Percentiles rank a stretch among this genome's conserved stretches.
These are phyloP conservation scores for Campylorhamphus procurvoides DNA, from an alignment of 2,113 vertebrate species.

Conservation along the genomic window DNA sequence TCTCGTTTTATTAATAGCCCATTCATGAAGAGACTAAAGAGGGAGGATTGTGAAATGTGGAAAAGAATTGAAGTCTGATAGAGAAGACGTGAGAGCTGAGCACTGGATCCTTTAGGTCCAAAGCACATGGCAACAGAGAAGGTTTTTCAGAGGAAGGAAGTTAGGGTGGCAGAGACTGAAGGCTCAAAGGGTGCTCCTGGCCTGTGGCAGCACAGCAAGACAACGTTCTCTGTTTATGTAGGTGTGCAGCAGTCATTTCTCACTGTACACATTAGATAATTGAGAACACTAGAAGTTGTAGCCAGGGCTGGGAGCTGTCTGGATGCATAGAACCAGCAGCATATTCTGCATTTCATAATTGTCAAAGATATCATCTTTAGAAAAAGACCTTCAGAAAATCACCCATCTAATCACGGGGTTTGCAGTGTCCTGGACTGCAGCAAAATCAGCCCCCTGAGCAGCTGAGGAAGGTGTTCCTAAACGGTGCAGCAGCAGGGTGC, in stretches of 20 bases:
- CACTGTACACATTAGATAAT: neutral
- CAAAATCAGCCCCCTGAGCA: neutral
- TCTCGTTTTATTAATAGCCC: neutral
- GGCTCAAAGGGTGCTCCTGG: neutral
- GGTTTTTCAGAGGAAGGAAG: neutral
- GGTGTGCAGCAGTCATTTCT: neutral
- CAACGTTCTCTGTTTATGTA: neutral
- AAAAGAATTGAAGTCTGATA: slow-evolving; percentile 2
- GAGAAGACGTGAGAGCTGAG: neutral
- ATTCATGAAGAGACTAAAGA: slow-evolving; percentile 4
- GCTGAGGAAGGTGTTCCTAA: neutral
- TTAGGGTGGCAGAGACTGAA: neutral
- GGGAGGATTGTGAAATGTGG: neutral
- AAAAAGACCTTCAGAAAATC: neutral
- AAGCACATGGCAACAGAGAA: neutral
- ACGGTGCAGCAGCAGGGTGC: neutral
- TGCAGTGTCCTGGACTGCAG: neutral
- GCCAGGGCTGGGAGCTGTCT: neutral
- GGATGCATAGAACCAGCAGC: neutral
- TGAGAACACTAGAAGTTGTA: neutral
- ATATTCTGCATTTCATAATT: neutral
- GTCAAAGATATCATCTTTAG: neutral
- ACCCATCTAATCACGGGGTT: neutral
- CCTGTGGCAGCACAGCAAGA: neutral
- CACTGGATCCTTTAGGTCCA: neutral